Base-by-base conservation (phyloP, 2,113 vertebrate species). In the Cinclus cinclus region DNA sequence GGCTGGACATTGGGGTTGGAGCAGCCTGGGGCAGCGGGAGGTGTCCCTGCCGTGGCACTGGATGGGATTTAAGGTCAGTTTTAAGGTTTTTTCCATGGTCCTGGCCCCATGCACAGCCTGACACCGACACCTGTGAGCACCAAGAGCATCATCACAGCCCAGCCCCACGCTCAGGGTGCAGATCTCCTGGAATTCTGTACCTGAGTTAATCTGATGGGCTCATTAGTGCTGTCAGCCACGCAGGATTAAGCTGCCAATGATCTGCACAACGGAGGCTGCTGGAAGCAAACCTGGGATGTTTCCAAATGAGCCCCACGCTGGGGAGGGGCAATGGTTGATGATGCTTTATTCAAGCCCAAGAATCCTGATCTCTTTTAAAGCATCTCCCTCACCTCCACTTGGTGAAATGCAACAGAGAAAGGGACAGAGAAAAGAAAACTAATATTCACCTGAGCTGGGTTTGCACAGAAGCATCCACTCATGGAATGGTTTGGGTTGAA, bases 61-160 rank as follows among this genome's bases (percentile, higher is more conserved):
- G 30, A 0, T 11, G 65, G 37, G 33, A 6, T 59, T 11, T 33
- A 37, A 37, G 35, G 35, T 37, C 35, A 37, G 35, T 37, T 37
- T 37, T 37, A 37, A 37, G 35, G 35, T 37, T 37, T 37, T 37
- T 58, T 7, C 22, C 20, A 2, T 0, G 4, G 2, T 6, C 47
- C 60, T 4, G 27, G 2, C 2, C 13, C 71, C 4, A 3, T 9
- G 8, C 35, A 37, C 35, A 37, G 35, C 35, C 35, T 37, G 35
- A 37, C 35, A 37, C 35, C 8, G 35, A 37, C 35, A 37, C 35
- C 4, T 10, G 18, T 0, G 13, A 27, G 49, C 2, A 28, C 70
- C 76, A 6, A 19, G 35, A 52, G 58, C 71, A 21, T 7, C 9
- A 0, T 1, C 10, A 6, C 0, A 15, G 41, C 2, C 3, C 11